Base-by-base conservation (phyloP, 2,888 invertebrate genomes). In the Lepidocyrtinus sp. region DNA sequence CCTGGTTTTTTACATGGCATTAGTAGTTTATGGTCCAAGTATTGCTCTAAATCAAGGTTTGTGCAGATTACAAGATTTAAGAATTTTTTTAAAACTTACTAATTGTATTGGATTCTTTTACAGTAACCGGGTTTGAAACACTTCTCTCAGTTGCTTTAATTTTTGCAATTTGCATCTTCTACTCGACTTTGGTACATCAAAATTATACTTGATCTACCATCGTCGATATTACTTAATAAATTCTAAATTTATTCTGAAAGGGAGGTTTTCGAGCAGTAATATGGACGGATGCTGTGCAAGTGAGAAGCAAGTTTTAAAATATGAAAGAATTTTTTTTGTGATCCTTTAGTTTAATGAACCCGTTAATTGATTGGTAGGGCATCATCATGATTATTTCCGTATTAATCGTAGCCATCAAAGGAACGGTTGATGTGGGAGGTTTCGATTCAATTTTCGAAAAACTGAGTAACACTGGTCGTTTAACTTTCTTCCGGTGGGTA, bases 101-200 rank as follows among this genome's bases (percentile, higher is more conserved):
- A n/a, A n/a, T n/a, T n/a, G n/a, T n/a, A n/a, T n/a, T n/a, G n/a
- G n/a, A n/a, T n/a, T n/a, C n/a, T 59, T 68, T 90, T 90, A 79
- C 89, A 94, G 94, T 94, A 9, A 94, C 93, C 61, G 93, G 93
- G 21, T 90, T 93, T 2, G 89, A 92, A 81, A 90, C 93, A 1
- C 92, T 92, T 87, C 88, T 91, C 0, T 91, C 94, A 50, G 92
- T 93, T 0, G 91, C 93, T 0, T 90, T 93, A 0, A 91, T 94
- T n/a, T 94, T 94, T 62, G 27, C 61, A 0, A 75, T 83, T 15
- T 83, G 83, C 63, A 82, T 83, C n/a, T 83, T 83, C 46, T 83
- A 83, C 62, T 80, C 82, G 0, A 62, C 83, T n/a, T 36, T 83
- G 72, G 82, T 78, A 81, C 21, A 22, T 2, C 21, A 36, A 19